phyloP scores from a whole-genome alignment of 2,888 invertebrate genomes.

The Schizaphis graminum region DNA sequence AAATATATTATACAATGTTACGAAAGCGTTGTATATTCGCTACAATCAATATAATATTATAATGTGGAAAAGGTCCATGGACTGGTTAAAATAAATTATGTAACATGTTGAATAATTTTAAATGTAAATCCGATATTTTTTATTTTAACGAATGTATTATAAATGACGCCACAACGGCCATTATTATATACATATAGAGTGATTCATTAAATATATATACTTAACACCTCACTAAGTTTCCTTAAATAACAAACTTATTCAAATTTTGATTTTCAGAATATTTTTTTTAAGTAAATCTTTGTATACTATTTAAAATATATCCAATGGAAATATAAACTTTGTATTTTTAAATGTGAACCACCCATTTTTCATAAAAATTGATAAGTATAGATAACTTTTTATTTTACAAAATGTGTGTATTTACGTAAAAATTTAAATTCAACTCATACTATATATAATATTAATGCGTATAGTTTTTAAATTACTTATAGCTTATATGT shows the following conservation, averaged over 20 bases:
- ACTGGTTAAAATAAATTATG: slow-evolving; percentile 23
- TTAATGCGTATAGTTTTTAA: not conserved
- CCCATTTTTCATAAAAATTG: not conserved
- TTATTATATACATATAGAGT: not conserved
- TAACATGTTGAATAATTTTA: slow-evolving; percentile 14
- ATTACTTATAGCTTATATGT: not conserved
- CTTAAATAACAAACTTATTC: not conserved
- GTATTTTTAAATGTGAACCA: not conserved
- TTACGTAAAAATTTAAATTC: not conserved
- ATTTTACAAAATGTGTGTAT: not conserved
- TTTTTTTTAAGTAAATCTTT: not conserved
- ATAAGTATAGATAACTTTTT: not conserved
- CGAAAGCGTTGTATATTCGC: not conserved
- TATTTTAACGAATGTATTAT: slow-evolving; percentile 52
- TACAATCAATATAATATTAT: not conserved
- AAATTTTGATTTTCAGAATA: not conserved
- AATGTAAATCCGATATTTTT: slow-evolving; percentile 33
- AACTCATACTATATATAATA: not conserved
- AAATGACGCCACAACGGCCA: not conserved
- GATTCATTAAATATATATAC: not conserved
- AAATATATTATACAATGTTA: not conserved
- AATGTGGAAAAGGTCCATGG: not conserved
- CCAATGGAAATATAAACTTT: not conserved
- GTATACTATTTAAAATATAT: not conserved
- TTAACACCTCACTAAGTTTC: not conserved